Base-by-base conservation (phyloP, 2,888 invertebrate genomes). In the Paralinhomoeus sp. region DNA sequence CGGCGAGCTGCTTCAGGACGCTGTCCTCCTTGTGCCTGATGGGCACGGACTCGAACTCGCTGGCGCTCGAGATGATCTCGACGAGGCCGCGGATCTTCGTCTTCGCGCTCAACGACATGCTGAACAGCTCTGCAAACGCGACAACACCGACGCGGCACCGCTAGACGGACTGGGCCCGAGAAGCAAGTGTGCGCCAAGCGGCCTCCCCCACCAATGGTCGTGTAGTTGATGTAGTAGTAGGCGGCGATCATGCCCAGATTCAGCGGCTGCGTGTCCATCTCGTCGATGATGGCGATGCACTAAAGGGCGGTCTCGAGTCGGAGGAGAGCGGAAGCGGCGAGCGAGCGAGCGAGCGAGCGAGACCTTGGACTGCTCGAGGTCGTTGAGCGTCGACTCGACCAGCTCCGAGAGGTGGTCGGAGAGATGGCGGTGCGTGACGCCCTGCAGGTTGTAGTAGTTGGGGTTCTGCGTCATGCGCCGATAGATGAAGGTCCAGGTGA, bases 221-320 rank as follows among this genome's bases (percentile, higher is more conserved):
- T 89, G 58, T 99, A 97, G 65, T 93, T 91, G 57, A 97, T 97
- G 67, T 97, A 97, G 65, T 99, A 99, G 67, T 99, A 99, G 0
- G 93, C 89, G 0, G 97, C 93, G 63, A 99, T 99, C 91, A 99
- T 97, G 60, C 97, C 97, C 62, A 99, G 69, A 71, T 99, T 99
- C 33, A 97, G 72, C 0, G 97, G 89, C 47, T 83, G 73, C 1
- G 84, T 81, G 63, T 97, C 91, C 78, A 97, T 84, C 54, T 97
- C 93, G 53, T 97, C 93, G 62, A 93, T 91, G 9, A 99, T 75
- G 41, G 83, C 80, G 54, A 99, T 89, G 64, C 97, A 97, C 63
- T 64, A 53, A 41, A 55, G 54, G 27, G n/a, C n/a, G n/a, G n/a
- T n/a, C n/a, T n/a, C n/a, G n/a, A n/a, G n/a, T n/a, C n/a, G n/a